Base-by-base conservation (phyloP, 2,797 vertebrate species). In the Rhynchotus rufescens region DNA sequence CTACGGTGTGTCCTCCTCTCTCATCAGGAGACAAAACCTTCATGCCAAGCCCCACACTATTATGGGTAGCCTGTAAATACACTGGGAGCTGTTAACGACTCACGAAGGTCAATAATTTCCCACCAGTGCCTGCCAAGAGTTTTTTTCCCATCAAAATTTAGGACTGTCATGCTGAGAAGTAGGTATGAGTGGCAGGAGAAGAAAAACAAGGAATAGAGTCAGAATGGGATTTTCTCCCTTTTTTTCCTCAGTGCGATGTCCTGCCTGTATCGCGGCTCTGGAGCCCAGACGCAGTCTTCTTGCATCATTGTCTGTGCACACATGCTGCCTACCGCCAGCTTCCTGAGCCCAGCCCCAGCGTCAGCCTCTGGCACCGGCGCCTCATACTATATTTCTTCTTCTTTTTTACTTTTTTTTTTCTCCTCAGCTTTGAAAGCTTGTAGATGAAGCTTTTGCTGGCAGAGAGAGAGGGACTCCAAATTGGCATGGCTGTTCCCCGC, bases 301-400 rank as follows among this genome's bases (percentile, higher is more conserved):
- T 38, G 73, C 22, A 25, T 92, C 67, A 77, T 20, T 32, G 25
- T 36, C 76, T 71, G 32, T 13, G 17, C 76, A 30, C 45, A 21
- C 36, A 6, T 0, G 3, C 17, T 4, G 1, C 16, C 68, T 28
- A 60, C 1, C 2, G 84, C 13, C 40, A 3, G 0, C 1, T 1
- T 67, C 68, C 77, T 1, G 2, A 86, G 36, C 34, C 16, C 52
- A 90, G 25, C 72, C 68, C 25, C 4, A 14, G 30, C 2, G 3
- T 67, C 72, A 80, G 56, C 56, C 86, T 65, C 82, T 71, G 78
- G 88, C 84, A 36, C 19, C 0, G 2, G 7, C 36, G 12, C 12
- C 44, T 61, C 0, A 0, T 20, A 25, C 81, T 77, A 1, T 32
- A 40, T 82, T 77, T 42, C n/a, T 34, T 4, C n/a, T 19, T 28